Conservation (phyloP, 2,888 invertebrate species). For the Lymantria dispar region DNA sequence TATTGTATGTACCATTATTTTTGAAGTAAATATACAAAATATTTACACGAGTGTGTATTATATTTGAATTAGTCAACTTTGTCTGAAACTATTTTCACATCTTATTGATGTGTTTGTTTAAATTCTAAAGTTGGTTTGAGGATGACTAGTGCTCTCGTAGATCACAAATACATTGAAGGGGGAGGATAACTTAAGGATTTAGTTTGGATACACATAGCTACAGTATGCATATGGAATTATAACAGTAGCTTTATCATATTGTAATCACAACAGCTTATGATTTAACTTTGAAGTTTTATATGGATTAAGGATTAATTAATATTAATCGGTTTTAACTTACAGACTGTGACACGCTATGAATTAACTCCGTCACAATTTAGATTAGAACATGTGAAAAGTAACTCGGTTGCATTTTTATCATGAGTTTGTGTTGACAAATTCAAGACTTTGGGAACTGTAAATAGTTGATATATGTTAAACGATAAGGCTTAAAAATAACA, state of each 20-base stretch:
- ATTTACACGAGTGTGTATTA: slow-evolving; percentile 80
- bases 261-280: slow-evolving; percentile 74
- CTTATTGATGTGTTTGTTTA: slow-evolving; percentile 27
- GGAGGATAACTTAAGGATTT: slow-evolving; percentile 70
- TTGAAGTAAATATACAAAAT: slow-evolving; percentile 83
- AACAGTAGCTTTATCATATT: slow-evolving; percentile 77
- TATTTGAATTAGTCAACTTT: slow-evolving; percentile 55
- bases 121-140: slow-evolving; percentile 20
- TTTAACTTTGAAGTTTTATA: slow-evolving; percentile 63
- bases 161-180: slow-evolving; percentile 51
- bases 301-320: slow-evolving; percentile 55
- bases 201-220: slow-evolving; percentile 68
- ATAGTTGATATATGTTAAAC: slow-evolving; percentile 80
- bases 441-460: slow-evolving; percentile 78
- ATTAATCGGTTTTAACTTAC: slow-evolving; percentile 42
- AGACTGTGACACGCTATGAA: slow-evolving; percentile 74
- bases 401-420: slow-evolving; percentile 80
- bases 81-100: slow-evolving; percentile 27
- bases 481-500: slow-evolving; percentile 77
- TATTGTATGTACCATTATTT: slow-evolving; percentile 82
- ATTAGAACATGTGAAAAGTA: slow-evolving; percentile 72
- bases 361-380: slow-evolving; percentile 80
- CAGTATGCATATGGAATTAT: slow-evolving; percentile 63
- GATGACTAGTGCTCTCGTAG: slow-evolving; percentile 45
- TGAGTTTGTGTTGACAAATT: slow-evolving; percentile 77